Base-by-base conservation (phyloP, 2,888 invertebrate species). In the Lysandra bellargus region DNA sequence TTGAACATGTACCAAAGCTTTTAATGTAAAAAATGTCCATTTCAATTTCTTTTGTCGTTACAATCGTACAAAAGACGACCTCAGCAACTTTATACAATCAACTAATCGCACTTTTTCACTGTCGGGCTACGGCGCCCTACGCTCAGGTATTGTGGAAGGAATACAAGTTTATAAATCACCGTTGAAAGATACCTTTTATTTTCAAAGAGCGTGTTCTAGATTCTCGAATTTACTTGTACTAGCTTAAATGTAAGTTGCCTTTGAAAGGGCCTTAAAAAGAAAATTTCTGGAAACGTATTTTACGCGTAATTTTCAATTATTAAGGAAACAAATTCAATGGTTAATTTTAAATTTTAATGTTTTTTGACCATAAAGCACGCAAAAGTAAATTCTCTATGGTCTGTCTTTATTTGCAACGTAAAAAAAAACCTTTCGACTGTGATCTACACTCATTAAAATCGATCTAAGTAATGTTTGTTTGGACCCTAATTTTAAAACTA, bases 41-140 rank as follows among this genome's bases (percentile, higher is more conserved):
- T 76, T 53, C 3, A 33, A 53, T 30, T 49, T 33, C 17, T 44
- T 23, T 74, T 74, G 40, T 30, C 69, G 33, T 9, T 30, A 33
- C 17, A 69, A 69, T 69, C 69, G 33, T 17, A 69, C 14, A 37
- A 69, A 33, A 64, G 69, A 69, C 69, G 69, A 69, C 69, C 69
- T 69, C 69, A 1, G 5, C 33, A 30, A 37, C 37, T 69, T 69
- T 14, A 33, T 69, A 69, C 69, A 69, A 37, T 44, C 74, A 74
- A 44, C 74, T n/a, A 74, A 74, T 23, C 44, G 74, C 74, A 23
- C 74, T 44, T 74, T 73, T 44, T 74, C 40, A 40, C 0, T 23
- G 74, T 74, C n/a, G 4, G 44, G 40, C n/a, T 4, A 7, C 23
- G 23, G 23, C 23, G 23, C 23, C 23, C 23, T 23, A 23, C 44